phyloP scores from a whole-genome alignment of 2,888 invertebrate species.

The Iselma pallidipennis region DNA sequence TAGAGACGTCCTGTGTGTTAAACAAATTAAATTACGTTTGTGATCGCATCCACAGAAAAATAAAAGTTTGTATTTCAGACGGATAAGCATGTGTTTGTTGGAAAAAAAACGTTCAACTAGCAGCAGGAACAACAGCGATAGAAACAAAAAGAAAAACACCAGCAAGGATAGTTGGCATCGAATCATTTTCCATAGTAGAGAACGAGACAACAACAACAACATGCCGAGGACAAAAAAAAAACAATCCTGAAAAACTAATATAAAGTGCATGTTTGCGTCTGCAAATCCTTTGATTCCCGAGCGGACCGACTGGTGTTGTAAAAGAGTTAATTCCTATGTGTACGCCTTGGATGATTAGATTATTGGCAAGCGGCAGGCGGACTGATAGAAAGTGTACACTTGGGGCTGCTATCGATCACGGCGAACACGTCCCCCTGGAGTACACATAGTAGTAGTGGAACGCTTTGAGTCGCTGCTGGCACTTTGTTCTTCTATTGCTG shows the following conservation, averaged over 20 bases:
- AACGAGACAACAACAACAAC: constrained; percentile 2
- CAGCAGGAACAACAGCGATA: neutral
- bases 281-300: constrained; percentile 34
- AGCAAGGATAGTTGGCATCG: neutral
- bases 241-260: constrained; percentile 12
- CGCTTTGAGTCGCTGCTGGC: constrained; percentile 15
- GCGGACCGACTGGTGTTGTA: constrained; percentile 27
- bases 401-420: constrained; percentile 42
- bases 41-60: constrained; percentile 20
- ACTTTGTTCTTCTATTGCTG: constrained; percentile 14
- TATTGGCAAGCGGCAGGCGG: constrained; percentile 42
- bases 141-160: neutral
- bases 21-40: constrained; percentile 22
- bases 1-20: neutral
- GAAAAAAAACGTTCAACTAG: constrained; percentile 12
- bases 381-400: constrained; percentile 46
- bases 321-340: constrained; percentile 36
- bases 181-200: constrained; percentile 7
- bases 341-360: constrained; percentile 43
- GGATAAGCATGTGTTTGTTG: constrained; percentile 20
- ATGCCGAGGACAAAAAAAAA: constrained; percentile 1
- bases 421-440: constrained; percentile 32
- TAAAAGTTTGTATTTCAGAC: constrained; percentile 21
- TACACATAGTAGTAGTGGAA: neutral
- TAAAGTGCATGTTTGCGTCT: constrained; percentile 35